Base-by-base conservation (phyloP, 2,113 vertebrate genomes). In the Poeciliopsis prolifica region DNA sequence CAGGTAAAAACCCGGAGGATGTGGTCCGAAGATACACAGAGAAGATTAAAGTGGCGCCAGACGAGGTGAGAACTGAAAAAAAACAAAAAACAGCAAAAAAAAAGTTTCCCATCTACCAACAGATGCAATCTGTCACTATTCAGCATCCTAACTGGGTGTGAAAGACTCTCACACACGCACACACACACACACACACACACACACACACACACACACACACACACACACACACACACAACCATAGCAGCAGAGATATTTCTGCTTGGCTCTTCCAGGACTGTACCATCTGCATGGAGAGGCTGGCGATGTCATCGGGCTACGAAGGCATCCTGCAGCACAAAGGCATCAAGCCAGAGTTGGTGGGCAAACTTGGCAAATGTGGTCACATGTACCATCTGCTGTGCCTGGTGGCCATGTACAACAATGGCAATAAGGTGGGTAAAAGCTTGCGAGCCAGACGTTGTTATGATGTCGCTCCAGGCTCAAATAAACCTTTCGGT, bases 371-470 rank as follows among this genome's bases (percentile, higher is more conserved):
- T 94, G 97, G 97, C 88, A 97, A 95, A 89, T 99, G 98, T 0
- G 96, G 96, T 61, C 98, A 99, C 91, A 94, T 98, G 95, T 99
- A 97, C 94, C 98, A 99, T 93, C 96, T 98, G 86, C 95, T 98
- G 86, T 99, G 98, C 92, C 95, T 99, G 78, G 95, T 99, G 80
- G 98, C 98, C 92, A 98, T 99, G 98, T 99, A 99, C 94, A 97
- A 95, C 95, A 99, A 97, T 3, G 96, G 96, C 89, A 97, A 97
- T 91, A 97, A 97, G 96, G 96, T 97, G 91, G 89, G 87, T 78
- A 86, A 72, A 77, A 72, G 78, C 89, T 74, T 70, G 64, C 5
- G 69, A 86, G 89, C 86, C 89, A 90, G 75, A 76, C 83, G 31
- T 63, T 77, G 82, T 86, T 87, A 72, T 85, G 72, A 82, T 91